phyloP scores from a whole-genome alignment of 1,140 invertebrate genomes.

The Bombus impatiens region DNA sequence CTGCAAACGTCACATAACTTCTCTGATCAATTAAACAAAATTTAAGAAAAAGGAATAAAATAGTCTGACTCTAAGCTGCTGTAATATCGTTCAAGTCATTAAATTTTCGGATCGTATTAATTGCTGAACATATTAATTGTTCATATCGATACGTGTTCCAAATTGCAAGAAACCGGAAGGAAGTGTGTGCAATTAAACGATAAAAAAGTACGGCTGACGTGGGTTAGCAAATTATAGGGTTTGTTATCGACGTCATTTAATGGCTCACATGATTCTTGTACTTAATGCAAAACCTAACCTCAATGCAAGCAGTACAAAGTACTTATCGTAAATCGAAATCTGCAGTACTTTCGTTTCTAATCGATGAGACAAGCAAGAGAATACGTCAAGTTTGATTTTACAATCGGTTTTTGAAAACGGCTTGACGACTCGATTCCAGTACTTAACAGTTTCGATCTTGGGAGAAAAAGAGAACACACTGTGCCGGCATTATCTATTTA shows the following conservation, averaged over 20 bases:
- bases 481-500: conserved; percentile 34
- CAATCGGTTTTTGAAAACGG: not conserved
- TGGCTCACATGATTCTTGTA: conserved; percentile 33
- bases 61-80: not conserved
- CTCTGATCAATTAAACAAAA: not conserved
- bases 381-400: not conserved
- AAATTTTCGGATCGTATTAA: not conserved
- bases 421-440: not conserved
- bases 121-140: not conserved
- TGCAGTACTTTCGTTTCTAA: not conserved
- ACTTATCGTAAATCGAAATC: conserved; percentile 10
- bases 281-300: conserved; percentile 49
- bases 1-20: not conserved
- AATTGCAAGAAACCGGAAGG: conserved; percentile 18
- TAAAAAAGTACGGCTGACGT: not conserved
- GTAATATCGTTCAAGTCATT: not conserved
- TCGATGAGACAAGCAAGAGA: not conserved
- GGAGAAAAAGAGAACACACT: not conserved
- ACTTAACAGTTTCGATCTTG: conserved; percentile 32
- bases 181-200: not conserved
- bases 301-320: conserved; percentile 4
- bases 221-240: not conserved
- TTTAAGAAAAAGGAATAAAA: not conserved
- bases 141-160: not conserved
- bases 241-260: conserved; percentile 12